Base-by-base conservation (phyloP, 1,140 invertebrate species). In the Spodoptera litura region DNA sequence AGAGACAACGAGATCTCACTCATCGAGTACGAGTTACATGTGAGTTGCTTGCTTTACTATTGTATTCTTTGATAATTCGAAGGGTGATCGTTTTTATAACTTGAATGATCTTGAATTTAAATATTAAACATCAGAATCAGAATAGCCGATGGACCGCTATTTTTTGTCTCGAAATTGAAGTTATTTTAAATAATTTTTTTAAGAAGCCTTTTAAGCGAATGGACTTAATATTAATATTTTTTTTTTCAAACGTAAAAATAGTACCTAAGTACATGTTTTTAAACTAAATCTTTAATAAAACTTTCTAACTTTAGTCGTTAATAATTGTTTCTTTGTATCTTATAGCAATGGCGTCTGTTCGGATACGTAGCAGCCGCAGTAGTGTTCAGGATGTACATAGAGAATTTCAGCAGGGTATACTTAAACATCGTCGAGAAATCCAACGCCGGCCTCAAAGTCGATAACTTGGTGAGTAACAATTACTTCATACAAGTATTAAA, bases 281-380 rank as follows among this genome's bases (percentile, higher is more conserved):
- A 20, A 20, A 20, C 20, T 20, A 20, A 20, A 20, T 20, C 3
- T 31, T 4, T 2, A 44, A 4, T 44, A 4, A 38, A 8, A 31
- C 38, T 44, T 38, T 2, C 13, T 8, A 0, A 55, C 8, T 35
- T 35, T 12, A 38, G 13, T 3, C 5, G 35, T 13, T 31, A 61
- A n/a, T 62, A 62, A 70, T 73, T 74, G 8, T 5, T 6, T 27
- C 11, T 66, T 75, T 6, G 78, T 72, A 72, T 53, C 77, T 81
- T 95, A 51, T 86, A 98, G 98, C 98, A 99, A 98, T 98, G 98
- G 96, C 96, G 99, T 70, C 93, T 99, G 2, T 96, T 99, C 85
- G 98, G 98, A 2, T 97, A 97, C 90, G 91, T 99, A 64, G 97
- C 98, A n/a, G 96, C 97, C 9, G 96, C 96, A 0, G 98, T 97